Evolutionary conservation across 2,113 vertebrate species (phyloP), one percentile per base, ranked within the genome.

Genomic region (Gambusia holbrooki): DNA sequence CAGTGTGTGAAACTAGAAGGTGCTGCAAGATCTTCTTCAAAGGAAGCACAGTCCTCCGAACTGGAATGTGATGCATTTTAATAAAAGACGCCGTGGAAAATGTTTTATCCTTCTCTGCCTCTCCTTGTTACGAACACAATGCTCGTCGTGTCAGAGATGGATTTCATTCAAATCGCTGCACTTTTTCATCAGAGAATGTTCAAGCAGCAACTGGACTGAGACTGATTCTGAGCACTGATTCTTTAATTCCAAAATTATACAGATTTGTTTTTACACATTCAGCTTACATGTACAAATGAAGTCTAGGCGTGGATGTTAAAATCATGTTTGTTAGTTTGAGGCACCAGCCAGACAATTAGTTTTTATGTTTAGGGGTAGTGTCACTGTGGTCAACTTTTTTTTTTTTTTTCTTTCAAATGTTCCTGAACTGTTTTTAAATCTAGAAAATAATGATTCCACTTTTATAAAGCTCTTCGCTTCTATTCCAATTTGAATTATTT

Each of bases 1-100:
- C 63, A 28, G 64, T 67, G 33, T 32, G 29, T 60, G 60, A 74
- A 66, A 25, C n/a, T 30, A 25, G 72, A 74, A 66, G 40, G n/a
- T 66, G 64, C 42, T 25, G 63, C 48, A 19, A 61, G 15, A 60
- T 11, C 33, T 12, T 42, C 65, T 42, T 67, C 73, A 75, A 75
- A 67, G 33, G n/a, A 60, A 37, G 30, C 62, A 19, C 62, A 35
- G 40, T 19, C 10, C 48, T 74, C 13, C 27, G 37, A 66, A 66
- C 40, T 67, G 27, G 14, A 67, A 66, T 51, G 10, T 54, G 45
- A 74, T 73, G 32, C 45, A 13, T 66, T 66, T 37, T 25, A 74
- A 29, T 74, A 66, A 60, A 66, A 65, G 48, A 58, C 7, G 32
- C 17, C 51, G 71, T n/a, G 66, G 22, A 40, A 51, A 66, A 60